Percentiles rank a stretch among this genome's conserved stretches.
phyloP scores from a whole-genome alignment of 2,113 vertebrate species.

The Istiophorus platypterus region DNA sequence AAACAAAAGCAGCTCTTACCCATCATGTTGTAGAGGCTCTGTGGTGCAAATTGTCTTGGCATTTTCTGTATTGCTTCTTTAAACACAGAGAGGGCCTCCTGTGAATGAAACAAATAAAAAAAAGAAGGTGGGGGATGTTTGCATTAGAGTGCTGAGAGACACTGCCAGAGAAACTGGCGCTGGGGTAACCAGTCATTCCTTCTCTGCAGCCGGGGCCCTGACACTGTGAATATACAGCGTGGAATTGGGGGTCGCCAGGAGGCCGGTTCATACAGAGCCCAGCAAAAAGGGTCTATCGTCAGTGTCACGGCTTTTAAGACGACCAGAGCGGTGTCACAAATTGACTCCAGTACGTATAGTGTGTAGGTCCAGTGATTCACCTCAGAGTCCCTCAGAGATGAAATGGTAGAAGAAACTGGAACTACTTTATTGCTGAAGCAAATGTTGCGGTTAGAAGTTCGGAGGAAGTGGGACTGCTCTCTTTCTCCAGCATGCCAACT shows the following conservation, averaged over 20 bases:
- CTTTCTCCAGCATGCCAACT: slow-evolving; percentile 42
- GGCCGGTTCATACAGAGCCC: slow-evolving; percentile 65
- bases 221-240: slow-evolving; percentile 71
- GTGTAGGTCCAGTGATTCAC: slow-evolving; percentile 28
- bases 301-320: slow-evolving; percentile 67
- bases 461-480: slow-evolving; percentile 47
- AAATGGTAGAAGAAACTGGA: slow-evolving; percentile 47
- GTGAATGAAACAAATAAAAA: slow-evolving; percentile 59
- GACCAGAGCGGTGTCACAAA: slow-evolving; percentile 57
- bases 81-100: slow-evolving; percentile 96
- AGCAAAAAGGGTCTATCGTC: slow-evolving; percentile 69
- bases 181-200: slow-evolving; percentile 59
- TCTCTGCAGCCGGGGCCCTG: slow-evolving; percentile 49
- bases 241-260: slow-evolving; percentile 72
- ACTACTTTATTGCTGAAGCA: slow-evolving; percentile 51
- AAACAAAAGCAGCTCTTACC: slow-evolving; percentile 86
- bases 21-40: slow-evolving; percentile 99
- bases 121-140: slow-evolving; percentile 48
- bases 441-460: slow-evolving; percentile 62
- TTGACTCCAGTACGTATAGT: slow-evolving; percentile 33
- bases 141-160: slow-evolving; percentile 56
- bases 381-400: slow-evolving; percentile 34
- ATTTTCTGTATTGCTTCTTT: slow-evolving; percentile 99
- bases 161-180: slow-evolving; percentile 35
- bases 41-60: slow-evolving; percentile 97